Evolutionary conservation across 1,140 invertebrate genomes (phyloP), one percentile per base, ranked within the genome.

Genomic region (Polyergus mexicanus): DNA sequence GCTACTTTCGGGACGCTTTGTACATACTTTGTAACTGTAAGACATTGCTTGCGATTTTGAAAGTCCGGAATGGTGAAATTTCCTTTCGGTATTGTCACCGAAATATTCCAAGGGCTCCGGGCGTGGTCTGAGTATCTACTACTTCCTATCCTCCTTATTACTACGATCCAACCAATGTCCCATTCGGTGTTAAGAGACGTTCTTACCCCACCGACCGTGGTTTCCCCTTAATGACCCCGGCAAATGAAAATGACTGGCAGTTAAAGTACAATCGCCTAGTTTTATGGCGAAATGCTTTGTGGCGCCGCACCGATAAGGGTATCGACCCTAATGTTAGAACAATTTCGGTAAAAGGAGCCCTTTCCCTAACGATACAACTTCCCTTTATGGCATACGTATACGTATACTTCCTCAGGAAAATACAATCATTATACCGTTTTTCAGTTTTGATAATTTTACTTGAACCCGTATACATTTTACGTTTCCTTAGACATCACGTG

Each of bases 221-320:
- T 83, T 87, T 77, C 65, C 35, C 28, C 85, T 89, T 93, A 93
- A 93, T 91, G 92, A 93, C 84, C 85, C 83, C 76, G 77, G 89
- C 88, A 92, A 92, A 93, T 92, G 92, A 93, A 88, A 91, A 90
- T 91, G 92, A 91, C 90, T 91, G 88, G 80, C 84, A 90, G 88
- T 93, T 93, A 91, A 93, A 92, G 91, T 87, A 88, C 83, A 80
- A 93, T 93, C 87, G 87, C 83, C 85, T 60, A 85, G 87, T 90
- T 92, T 93, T 93, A 93, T 81, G 88, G 81, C 41, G 65, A 83
- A 63, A 75, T 78, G 71, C 72, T 89, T 92, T 89, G 89, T 92
- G 87, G 44, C 71, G 69, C 69, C 47, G 86, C 84, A 32, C 16
- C 32, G 92, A 91, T 93, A 91, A 89, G 90, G 80, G 47, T 91